Conservation (phyloP, 2,888 invertebrate genomes). For the Ectemnius lituratus region DNA sequence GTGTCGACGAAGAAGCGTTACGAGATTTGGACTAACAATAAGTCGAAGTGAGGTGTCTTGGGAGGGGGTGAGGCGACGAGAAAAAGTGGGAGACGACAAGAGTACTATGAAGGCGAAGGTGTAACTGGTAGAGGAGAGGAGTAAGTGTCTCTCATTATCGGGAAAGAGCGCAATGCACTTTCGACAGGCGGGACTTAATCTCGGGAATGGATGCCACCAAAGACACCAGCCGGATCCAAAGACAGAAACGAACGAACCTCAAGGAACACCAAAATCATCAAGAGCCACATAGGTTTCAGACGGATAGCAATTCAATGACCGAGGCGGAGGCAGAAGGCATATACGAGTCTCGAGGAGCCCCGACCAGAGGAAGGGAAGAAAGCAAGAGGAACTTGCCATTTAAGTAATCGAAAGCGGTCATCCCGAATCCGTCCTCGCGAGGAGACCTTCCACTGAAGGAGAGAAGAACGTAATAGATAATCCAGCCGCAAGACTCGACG, state of each 20-base stretch:
- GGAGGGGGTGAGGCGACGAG: too few relatives aligned
- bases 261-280: constrained; percentile 13
- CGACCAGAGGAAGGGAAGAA: neutral
- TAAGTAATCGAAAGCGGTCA: constrained; percentile 31
- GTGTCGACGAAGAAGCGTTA: too few relatives aligned
- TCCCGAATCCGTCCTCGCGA: constrained; percentile 54
- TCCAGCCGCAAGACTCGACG: constrained; percentile 20
- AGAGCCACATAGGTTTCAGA: neutral
- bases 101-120: too few relatives aligned
- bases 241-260: constrained; percentile 54
- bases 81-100: too few relatives aligned
- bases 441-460: constrained; percentile 21
- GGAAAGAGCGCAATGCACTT: neutral
- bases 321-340: constrained; percentile 17
- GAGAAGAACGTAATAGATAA: neutral
- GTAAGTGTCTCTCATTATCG: neutral
- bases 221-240: constrained; percentile 68
- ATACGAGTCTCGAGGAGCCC: constrained; percentile 14
- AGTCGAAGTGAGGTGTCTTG: too few relatives aligned
- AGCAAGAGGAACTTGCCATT: constrained; percentile 31
- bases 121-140: neutral
- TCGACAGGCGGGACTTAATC: constrained; percentile 8
- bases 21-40: too few relatives aligned
- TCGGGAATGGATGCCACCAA: constrained; percentile 61
- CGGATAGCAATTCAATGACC: neutral